Evolutionary conservation across 2,888 invertebrate genomes (phyloP).

Genomic region (Timema cristinae): DNA sequence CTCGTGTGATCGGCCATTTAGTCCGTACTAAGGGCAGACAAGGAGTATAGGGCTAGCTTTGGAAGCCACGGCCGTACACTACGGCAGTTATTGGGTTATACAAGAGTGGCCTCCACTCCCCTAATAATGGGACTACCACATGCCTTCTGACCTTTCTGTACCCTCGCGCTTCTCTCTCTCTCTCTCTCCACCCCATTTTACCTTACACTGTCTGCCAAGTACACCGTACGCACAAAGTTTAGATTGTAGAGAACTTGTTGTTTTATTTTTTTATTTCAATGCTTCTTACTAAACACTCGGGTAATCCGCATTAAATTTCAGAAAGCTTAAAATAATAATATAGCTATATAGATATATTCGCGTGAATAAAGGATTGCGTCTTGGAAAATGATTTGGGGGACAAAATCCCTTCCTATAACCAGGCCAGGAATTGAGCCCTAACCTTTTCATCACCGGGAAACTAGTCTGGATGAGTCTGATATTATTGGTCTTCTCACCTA

Average conservation of each 20-base stretch:
- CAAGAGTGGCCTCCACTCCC: conserved; percentile 2
- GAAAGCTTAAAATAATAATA: too few relatives aligned
- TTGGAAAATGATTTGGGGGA: too few relatives aligned
- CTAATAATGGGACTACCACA: conserved; percentile 12
- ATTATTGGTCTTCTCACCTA: too few relatives aligned
- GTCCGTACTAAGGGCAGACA: background rate
- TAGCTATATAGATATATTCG: too few relatives aligned
- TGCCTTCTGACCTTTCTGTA: conserved; percentile 20
- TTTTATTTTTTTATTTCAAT: background rate
- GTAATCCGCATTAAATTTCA: too few relatives aligned
- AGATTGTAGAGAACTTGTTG: background rate
- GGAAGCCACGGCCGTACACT: background rate
- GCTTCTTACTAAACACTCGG: too few relatives aligned
- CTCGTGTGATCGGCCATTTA: conserved; percentile 16
- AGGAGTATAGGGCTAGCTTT: too few relatives aligned
- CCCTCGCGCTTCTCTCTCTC: background rate
- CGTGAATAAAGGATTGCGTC: too few relatives aligned
- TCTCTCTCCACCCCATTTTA: background rate
- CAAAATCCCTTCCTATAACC: too few relatives aligned
- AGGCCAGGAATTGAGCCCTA: too few relatives aligned
- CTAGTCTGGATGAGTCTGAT: too few relatives aligned
- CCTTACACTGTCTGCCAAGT: background rate
- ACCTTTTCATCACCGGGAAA: too few relatives aligned
- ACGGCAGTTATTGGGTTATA: conserved; percentile 14
- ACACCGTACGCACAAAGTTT: background rate